These are phyloP conservation scores for Procambarus virginalis DNA, from an alignment of 1,140 invertebrate genomes.

Conservation along the genomic window DNA sequence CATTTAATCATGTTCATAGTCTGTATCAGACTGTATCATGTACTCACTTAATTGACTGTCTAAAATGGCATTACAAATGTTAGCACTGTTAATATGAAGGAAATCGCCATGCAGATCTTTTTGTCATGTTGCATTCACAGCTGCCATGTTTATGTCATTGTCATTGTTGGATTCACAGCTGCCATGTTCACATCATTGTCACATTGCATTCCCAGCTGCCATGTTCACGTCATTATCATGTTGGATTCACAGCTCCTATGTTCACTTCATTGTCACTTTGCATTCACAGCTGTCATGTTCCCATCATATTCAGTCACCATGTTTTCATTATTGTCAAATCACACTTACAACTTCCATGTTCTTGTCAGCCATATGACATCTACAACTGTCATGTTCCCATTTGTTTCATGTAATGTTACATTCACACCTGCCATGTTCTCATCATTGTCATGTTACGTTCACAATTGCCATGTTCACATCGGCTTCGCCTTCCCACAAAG, in stretches of 20 bases:
- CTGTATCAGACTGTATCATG: conserved; percentile 1
- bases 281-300: too few species aligned
- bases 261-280: background rate
- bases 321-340: too few species aligned
- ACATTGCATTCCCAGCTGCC: background rate
- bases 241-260: background rate
- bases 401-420: too few species aligned
- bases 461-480: background rate
- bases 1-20: background rate
- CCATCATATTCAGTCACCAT: too few species aligned
- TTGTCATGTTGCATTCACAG: background rate
- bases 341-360: too few species aligned
- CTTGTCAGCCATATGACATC: too few species aligned
- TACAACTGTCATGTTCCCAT: too few species aligned
- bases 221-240: background rate
- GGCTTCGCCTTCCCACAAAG: background rate
- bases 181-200: background rate
- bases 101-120: conserved; percentile 8
- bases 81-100: conserved; percentile 18
- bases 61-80: background rate
- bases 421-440: background rate
- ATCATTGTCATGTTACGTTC: conserved; percentile 21
- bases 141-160: too few species aligned
- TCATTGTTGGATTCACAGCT: background rate
- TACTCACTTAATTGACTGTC: background rate